Evolutionary conservation across 2,888 invertebrate species (phyloP).

Genomic region (Xanthia togata): DNA sequence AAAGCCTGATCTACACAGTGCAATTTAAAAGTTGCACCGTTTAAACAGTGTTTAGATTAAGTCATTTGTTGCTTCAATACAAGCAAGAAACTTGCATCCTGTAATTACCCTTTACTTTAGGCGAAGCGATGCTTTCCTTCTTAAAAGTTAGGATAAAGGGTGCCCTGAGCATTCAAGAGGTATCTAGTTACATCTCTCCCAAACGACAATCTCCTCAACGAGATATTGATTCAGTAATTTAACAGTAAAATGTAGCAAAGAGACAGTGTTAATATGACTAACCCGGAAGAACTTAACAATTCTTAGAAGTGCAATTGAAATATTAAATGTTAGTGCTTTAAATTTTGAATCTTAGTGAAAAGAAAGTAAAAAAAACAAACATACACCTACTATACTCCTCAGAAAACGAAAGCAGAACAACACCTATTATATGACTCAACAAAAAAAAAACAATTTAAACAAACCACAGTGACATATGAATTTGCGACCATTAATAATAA

Average conservation of each 20-base stretch:
- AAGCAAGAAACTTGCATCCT: too few relatives aligned
- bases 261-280: not conserved
- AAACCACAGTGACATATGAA: constrained; percentile 39
- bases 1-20: not conserved
- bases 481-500: constrained; percentile 43
- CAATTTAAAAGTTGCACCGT: not conserved
- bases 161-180: not conserved
- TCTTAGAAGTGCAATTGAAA: not conserved
- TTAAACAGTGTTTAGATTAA: not conserved
- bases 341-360: constrained; percentile 20
- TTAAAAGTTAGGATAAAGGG: not conserved
- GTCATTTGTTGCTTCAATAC: not conserved
- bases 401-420: constrained; percentile 44
- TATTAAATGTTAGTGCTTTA: constrained; percentile 23
- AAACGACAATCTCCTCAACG: too few relatives aligned
- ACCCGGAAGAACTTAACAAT: not conserved
- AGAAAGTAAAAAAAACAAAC: constrained; percentile 25
- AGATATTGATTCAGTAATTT: not conserved
- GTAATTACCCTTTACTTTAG: not conserved
- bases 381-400: constrained; percentile 16
- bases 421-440: constrained; percentile 2
- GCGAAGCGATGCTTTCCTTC: not conserved
- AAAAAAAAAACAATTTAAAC: constrained; percentile 34
- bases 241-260: not conserved
- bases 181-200: not conserved